A percentile compares a stretch with the other conserved stretches of the same genome.
These are phyloP conservation scores for Pseudococcus longispinus DNA, from an alignment of 2,888 invertebrate genomes.

Conservation along the genomic window DNA sequence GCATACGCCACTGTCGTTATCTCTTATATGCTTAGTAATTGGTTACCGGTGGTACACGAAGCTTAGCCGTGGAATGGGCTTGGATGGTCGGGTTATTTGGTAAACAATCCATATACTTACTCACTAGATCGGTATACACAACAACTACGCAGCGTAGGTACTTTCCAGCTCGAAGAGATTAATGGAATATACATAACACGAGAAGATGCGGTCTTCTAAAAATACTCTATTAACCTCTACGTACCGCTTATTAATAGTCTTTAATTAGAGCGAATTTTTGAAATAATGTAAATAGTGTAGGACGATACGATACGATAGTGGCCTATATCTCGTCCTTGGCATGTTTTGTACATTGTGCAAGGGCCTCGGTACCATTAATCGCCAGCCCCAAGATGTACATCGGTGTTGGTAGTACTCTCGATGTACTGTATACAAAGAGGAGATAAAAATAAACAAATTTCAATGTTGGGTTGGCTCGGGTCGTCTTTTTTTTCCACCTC, in stretches of 20 bases:
- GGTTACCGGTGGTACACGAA: not conserved
- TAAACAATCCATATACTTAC: conserved; percentile 18
- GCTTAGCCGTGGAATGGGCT: not conserved
- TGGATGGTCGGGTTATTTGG: not conserved
- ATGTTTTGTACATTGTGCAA: not conserved
- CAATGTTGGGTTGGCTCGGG: not conserved
- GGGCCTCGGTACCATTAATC: not conserved
- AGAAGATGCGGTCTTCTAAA: not conserved
- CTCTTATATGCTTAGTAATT: not conserved
- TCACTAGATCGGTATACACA: not conserved
- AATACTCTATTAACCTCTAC: not conserved
- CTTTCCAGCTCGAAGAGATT: not conserved
- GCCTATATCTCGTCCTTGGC: conserved; percentile 17
- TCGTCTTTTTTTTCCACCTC: not conserved
- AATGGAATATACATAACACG: conserved; percentile 6
- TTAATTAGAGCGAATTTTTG: conserved; percentile 26
- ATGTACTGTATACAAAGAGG: not conserved
- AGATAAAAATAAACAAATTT: conserved; percentile 17
- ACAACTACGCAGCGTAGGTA: not conserved
- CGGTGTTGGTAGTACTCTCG: not conserved
- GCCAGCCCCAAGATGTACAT: not conserved
- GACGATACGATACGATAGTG: not conserved
- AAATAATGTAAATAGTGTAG: not conserved
- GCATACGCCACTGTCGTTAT: not conserved
- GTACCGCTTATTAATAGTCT: conserved; percentile 28